Percentiles rank a stretch among this genome's conserved stretches.
phyloP scores from a whole-genome alignment of 1,140 invertebrate species.

The Ditylenchus dipsaci region DNA sequence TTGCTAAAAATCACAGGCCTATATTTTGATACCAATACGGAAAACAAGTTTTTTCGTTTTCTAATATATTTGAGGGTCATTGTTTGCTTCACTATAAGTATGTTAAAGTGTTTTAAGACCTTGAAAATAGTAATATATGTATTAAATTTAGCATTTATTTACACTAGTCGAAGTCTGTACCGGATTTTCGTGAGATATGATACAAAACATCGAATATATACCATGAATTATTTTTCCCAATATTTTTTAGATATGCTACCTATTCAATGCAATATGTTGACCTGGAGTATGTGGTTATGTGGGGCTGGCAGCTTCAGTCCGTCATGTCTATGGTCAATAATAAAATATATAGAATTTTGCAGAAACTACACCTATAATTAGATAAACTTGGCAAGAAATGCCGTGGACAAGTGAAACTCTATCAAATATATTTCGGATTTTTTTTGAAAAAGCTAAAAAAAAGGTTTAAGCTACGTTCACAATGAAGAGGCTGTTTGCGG shows the following conservation, averaged over 20 bases:
- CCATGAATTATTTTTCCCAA: too few relatives aligned
- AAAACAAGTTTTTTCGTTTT: neutral
- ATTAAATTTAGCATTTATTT: neutral
- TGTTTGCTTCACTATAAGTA: neutral
- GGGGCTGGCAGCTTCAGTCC: neutral
- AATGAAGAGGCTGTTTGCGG: too few relatives aligned
- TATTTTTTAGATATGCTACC: too few relatives aligned
- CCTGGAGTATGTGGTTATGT: constrained; percentile 1
- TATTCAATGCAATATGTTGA: neutral
- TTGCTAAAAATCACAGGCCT: neutral
- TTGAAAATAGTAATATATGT: neutral
- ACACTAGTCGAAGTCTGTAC: neutral
- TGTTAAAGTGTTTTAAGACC: neutral
- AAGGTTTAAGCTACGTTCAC: too few relatives aligned
- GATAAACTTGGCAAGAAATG: too few relatives aligned
- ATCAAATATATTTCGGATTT: too few relatives aligned
- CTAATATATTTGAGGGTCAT: neutral
- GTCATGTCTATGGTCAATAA: neutral
- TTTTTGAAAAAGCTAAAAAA: too few relatives aligned
- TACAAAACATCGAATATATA: too few relatives aligned
- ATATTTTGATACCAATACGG: neutral
- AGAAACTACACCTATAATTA: too few relatives aligned
- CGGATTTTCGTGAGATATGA: neutral
- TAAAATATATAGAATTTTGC: neutral
- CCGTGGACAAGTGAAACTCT: too few relatives aligned